These are phyloP conservation scores for Boloria euphrosyne DNA, from an alignment of 2,888 invertebrate genomes.

Conservation along the genomic window DNA sequence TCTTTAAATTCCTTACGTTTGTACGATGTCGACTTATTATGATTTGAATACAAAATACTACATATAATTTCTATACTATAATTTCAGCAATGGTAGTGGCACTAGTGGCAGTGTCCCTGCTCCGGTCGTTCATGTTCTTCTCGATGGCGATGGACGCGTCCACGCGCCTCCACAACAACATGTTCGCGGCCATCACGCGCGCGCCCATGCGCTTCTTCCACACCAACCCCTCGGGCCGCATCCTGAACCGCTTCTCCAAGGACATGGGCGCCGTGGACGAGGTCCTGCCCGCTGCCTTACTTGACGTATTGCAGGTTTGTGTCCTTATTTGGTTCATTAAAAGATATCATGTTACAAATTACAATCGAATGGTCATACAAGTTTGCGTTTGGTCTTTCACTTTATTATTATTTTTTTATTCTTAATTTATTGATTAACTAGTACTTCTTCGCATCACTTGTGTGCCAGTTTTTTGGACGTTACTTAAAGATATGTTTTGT, in stretches of 20 bases:
- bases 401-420: too few species aligned
- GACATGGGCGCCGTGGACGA: constrained; percentile 90
- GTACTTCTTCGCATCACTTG: too few species aligned
- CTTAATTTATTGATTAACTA: too few species aligned
- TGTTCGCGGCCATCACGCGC: constrained; percentile 91
- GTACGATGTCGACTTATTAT: too few species aligned
- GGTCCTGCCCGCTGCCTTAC: constrained; percentile 82
- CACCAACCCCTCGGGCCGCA: constrained; percentile 90
- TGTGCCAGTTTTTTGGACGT: too few species aligned
- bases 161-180: constrained; percentile 88
- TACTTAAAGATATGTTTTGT: too few species aligned
- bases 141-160: constrained; percentile 88
- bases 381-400: too few species aligned
- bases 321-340: neutral
- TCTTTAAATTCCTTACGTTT: neutral
- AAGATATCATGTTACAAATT: too few species aligned
- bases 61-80: neutral
- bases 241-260: constrained; percentile 94
- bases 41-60: neutral
- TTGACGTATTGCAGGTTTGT: constrained; percentile 82
- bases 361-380: too few species aligned
- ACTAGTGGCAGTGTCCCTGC: constrained; percentile 73
- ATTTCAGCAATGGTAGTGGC: constrained; percentile 73
- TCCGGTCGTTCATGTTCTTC: constrained; percentile 84
- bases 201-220: constrained; percentile 95